Evolutionary conservation across 2,888 invertebrate species (phyloP), one percentile per base, ranked within the genome.

Genomic region (Drosophila differens): DNA sequence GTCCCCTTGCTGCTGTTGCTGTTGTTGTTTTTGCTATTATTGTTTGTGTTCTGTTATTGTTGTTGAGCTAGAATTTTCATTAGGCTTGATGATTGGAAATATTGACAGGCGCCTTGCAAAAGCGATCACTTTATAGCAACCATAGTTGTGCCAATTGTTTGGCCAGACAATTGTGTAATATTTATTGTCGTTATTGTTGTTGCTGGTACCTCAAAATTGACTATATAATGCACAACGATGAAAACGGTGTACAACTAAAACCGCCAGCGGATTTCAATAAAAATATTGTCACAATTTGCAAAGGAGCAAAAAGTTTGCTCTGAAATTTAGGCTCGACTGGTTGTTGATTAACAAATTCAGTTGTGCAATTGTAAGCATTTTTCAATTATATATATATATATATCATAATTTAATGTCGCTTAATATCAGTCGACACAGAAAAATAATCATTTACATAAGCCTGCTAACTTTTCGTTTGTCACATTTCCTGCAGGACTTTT

Each of bases 51-150:
- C 64, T 66, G 54, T 68, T 67, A 55, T 51, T 53, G 52, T 47
- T 60, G 80, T 62, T 47, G 47, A 47, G 71, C 82, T 77, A 71
- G 89, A 85, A 86, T 81, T 90, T 90, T 82, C 87, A 86, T 81
- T 81, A 76, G 84, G 82, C 84, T 63, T 76, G 90, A 89, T 89
- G 90, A 87, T 87, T 87, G 87, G 76, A 76, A 89, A 82, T 77
- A 88, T 88, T 90, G 87, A 86, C 91, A 84, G 90, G 82, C 75
- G 75, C 74, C 77, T 82, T 76, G 79, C 71, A 69, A 77, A 83
- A 75, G 77, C 83, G 83, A 88, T 88, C 88, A 79, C 79, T 85
- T 74, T 75, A 79, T 85, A 71, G 64, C 63, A 44, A 49, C 47
- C 58, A 53, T 33, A 52, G 47, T 44, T 68, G 65, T 65, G 72